Conservation (phyloP, 2,888 invertebrate genomes). For the Xanthorhoe spadicearia region DNA sequence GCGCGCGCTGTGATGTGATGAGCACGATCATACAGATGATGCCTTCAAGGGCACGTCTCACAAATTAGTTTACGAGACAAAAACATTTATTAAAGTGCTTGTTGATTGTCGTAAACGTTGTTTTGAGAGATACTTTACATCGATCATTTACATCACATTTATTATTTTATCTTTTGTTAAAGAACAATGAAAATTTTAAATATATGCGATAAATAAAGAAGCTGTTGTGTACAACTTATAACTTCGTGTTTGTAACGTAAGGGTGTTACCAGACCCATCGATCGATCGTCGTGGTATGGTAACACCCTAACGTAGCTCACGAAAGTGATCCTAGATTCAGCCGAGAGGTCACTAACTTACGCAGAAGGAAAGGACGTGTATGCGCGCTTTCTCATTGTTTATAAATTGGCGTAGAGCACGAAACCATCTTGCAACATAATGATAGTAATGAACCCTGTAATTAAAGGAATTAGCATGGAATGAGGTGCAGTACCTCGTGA, state of each 20-base stretch:
- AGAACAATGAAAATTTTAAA: too few relatives aligned
- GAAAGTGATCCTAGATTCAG: not conserved
- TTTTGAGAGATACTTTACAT: too few relatives aligned
- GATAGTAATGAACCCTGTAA: not conserved
- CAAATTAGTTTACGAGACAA: not conserved
- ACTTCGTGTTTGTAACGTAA: too few relatives aligned
- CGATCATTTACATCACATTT: too few relatives aligned
- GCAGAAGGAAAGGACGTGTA: not conserved
- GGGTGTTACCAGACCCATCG: too few relatives aligned
- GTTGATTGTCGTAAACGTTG: not conserved
- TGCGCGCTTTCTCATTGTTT: not conserved
- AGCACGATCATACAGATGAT: not conserved
- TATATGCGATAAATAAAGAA: too few relatives aligned
- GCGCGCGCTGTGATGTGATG: not conserved
- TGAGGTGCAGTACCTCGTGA: not conserved
- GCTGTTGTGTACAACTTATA: too few relatives aligned
- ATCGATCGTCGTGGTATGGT: too few relatives aligned
- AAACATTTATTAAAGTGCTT: not conserved
- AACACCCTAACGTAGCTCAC: too few relatives aligned
- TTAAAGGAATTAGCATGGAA: not conserved
- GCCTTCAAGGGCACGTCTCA: not conserved
- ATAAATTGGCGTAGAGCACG: not conserved
- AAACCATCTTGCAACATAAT: not conserved
- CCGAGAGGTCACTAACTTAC: not conserved
- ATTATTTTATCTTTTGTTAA: too few relatives aligned